Evolutionary conservation across 2,797 vertebrate genomes (phyloP), one percentile per base, ranked within the genome.

Genomic region (Ataeniobius toweri): DNA sequence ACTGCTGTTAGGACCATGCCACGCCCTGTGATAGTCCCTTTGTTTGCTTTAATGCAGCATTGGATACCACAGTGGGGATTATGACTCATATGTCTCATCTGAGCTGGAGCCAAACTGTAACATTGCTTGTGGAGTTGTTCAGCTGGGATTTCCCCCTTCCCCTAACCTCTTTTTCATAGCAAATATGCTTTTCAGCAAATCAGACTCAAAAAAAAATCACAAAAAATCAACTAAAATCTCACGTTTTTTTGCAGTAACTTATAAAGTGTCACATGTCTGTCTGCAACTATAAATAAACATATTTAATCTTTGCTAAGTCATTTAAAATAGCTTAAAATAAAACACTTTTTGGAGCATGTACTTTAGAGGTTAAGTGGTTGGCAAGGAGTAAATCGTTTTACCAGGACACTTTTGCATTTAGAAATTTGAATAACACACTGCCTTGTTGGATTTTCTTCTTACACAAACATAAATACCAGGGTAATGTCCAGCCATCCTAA

Each of bases 11-110:
- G 77, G 72, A 65, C 50, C 46, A 24, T 56, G 85, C 80, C 88
- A 86, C 77, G 80, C 74, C 77, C 82, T 79, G 73, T 86, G 79
- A 86, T 87, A 78, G 68, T 71, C 77, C 65, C 70, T 12, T 14
- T 56, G 79, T 73, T 78, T 73, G 69, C 53, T 78, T 72, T 74
- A 70, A 75, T 70, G 72, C 36, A 44, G 46, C 5, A 22, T 71
- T 74, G 73, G 83, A 79, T 77, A 53, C 48, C 71, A 41, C 50
- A 78, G 18, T 12, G 1, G 0, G 65, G 39, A 68, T 79, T 77
- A 50, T 80, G 75, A 83, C 63, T 88, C 74, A 78, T 31, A 39
- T 79, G 59, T 75, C 41, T 78, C 70, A 24, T 24, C 6, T 71
- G 63, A 79, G 26, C 24, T 16, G 1, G 58, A 73, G 74, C 67